phyloP scores from a whole-genome alignment of 2,797 vertebrate species.

The Centropyge bicolor region DNA sequence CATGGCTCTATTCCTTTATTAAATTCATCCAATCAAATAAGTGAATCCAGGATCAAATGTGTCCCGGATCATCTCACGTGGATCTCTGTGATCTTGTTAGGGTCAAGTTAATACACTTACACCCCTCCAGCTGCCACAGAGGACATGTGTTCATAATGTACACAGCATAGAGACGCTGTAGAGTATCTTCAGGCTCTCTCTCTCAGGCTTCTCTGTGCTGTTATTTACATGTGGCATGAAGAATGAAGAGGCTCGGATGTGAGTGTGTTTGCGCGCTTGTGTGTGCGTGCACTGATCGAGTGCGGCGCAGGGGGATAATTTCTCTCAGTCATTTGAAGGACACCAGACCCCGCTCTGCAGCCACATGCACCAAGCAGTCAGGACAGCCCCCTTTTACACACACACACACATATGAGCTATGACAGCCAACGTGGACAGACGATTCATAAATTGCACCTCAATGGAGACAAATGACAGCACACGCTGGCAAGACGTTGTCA shows the following conservation, averaged over 20 bases:
- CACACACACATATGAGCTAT: slow-evolving; percentile 19
- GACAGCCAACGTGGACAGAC: slow-evolving; percentile 24
- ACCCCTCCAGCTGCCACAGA: slow-evolving; percentile 19
- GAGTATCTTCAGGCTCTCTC: slow-evolving; percentile 21
- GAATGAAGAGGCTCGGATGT: slow-evolving; percentile 18
- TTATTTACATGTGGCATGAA: slow-evolving; percentile 22
- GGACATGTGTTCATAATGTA: slow-evolving; percentile 21
- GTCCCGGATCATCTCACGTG: not conserved
- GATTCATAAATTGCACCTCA: slow-evolving; percentile 49
- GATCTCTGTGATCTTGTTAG: slow-evolving; percentile 8
- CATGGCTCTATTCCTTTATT: not conserved
- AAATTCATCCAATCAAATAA: no score
- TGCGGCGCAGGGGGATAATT: slow-evolving; percentile 14
- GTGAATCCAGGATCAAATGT: not conserved
- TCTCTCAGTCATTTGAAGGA: slow-evolving; percentile 73
- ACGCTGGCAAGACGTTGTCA: slow-evolving; percentile 23
- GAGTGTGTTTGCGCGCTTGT: slow-evolving; percentile 1
- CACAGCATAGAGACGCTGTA: not conserved
- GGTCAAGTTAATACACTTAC: not conserved
- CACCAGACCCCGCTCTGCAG: slow-evolving; percentile 40
- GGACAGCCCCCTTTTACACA: slow-evolving; percentile 21
- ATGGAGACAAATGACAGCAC: slow-evolving; percentile 59
- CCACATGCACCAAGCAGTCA: slow-evolving; percentile 29
- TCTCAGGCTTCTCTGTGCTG: slow-evolving; percentile 13
- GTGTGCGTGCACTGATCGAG: slow-evolving; percentile 48